Percentiles rank a stretch among this genome's conserved stretches.
These are phyloP conservation scores for Ibidorhyncha struthersii DNA, from an alignment of 2,113 vertebrate genomes.

Conservation along the genomic window DNA sequence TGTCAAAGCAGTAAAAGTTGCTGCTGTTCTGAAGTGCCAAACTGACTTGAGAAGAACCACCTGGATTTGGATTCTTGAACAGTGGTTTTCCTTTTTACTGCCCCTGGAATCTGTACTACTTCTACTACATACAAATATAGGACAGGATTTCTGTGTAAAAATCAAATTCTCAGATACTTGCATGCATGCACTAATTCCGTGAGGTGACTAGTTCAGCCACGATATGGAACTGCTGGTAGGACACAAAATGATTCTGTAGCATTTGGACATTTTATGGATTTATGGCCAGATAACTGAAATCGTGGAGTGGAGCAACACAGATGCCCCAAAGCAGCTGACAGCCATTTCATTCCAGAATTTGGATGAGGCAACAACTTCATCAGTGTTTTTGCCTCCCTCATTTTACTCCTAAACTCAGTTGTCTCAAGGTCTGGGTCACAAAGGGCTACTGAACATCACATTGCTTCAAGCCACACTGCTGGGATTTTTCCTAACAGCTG, in stretches of 20 bases:
- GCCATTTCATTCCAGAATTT: background rate
- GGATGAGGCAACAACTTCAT: background rate
- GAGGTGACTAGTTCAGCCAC: background rate
- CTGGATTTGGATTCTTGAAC: background rate
- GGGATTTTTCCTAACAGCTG: background rate
- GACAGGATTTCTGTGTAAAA: background rate
- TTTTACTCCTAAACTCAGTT: background rate
- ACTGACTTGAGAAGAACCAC: background rate
- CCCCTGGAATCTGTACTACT: background rate
- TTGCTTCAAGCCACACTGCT: background rate
- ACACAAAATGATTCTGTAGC: background rate
- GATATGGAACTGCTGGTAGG: background rate
- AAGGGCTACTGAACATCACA: background rate
- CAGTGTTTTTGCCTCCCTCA: background rate
- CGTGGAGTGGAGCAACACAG: background rate
- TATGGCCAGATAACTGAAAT: background rate
- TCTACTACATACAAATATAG: background rate
- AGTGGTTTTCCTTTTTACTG: background rate
- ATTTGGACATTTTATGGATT: background rate
- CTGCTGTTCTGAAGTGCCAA: slow-evolving; percentile 1
- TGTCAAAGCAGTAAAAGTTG: background rate
- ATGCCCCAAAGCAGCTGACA: background rate
- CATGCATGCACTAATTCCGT: no score
- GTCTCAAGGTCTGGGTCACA: background rate
- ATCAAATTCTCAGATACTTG: background rate